Evolutionary conservation across 1,140 invertebrate species (phyloP).

Genomic region (Lutraria rhynchaena): DNA sequence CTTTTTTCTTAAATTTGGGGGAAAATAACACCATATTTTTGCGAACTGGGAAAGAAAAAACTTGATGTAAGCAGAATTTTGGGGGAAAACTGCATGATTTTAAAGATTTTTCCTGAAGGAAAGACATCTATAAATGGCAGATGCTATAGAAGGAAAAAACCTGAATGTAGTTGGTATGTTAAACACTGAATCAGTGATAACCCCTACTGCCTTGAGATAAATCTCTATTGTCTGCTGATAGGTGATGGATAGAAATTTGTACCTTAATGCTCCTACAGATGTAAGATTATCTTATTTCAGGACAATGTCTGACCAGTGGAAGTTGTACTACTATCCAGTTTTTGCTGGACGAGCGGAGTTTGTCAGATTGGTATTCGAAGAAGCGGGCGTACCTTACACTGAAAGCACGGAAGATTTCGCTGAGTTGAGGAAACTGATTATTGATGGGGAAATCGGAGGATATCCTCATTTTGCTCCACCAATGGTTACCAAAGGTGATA

Average conservation of each 20-base stretch:
- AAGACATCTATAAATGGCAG: too few species aligned
- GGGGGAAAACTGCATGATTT: too few species aligned
- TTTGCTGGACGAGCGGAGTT: constrained; percentile 63
- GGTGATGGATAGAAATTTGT: too few species aligned
- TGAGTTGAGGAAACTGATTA: constrained; percentile 13
- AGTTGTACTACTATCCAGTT: constrained; percentile 25
- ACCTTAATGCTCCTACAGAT: too few species aligned
- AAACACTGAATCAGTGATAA: neutral
- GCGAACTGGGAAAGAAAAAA: too few species aligned
- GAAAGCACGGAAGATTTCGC: constrained; percentile 49
- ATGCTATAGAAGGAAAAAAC: neutral
- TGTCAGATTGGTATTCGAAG: constrained; percentile 65
- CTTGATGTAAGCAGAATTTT: too few species aligned
- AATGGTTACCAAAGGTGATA: constrained; percentile 65
- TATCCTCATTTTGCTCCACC: constrained; percentile 65
- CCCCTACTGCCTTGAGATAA: too few species aligned
- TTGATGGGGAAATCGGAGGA: constrained; percentile 39
- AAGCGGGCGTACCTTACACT: constrained; percentile 63
- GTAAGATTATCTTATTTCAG: neutral
- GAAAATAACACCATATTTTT: too few species aligned
- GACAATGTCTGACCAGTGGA: constrained; percentile 26
- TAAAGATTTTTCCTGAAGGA: too few species aligned
- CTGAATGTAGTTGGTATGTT: neutral
- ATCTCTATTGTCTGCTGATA: too few species aligned
- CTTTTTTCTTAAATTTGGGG: too few species aligned